phyloP scores from a whole-genome alignment of 2,888 invertebrate genomes.

The Halocaridina rubra region DNA sequence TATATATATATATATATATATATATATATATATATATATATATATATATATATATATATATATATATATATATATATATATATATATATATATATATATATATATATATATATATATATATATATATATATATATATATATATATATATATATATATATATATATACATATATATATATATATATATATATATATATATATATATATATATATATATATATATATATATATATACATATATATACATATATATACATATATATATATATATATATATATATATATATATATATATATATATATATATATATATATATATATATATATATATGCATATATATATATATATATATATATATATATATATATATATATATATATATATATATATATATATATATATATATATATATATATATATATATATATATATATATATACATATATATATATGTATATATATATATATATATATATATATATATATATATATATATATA shows the following conservation, averaged over 20 bases:
- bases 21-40: not conserved
- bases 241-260: not conserved
- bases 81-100: not conserved
- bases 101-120: not conserved
- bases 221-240: not conserved
- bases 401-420: not conserved
- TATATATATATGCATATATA: not conserved
- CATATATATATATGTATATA: not conserved
- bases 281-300: not conserved
- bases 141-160: not conserved
- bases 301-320: not conserved
- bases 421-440: not conserved
- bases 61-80: not conserved
- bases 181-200: not conserved
- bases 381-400: not conserved
- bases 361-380: not conserved
- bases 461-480: not conserved
- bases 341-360: not conserved
- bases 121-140: not conserved
- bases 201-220: not conserved
- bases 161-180: not conserved
- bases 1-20: not conserved
- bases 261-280: not conserved
- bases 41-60: not conserved
- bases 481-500: not conserved